Evolutionary conservation across 2,113 vertebrate genomes (phyloP), one percentile per base, ranked within the genome.

Genomic region (Cololabis saira): DNA sequence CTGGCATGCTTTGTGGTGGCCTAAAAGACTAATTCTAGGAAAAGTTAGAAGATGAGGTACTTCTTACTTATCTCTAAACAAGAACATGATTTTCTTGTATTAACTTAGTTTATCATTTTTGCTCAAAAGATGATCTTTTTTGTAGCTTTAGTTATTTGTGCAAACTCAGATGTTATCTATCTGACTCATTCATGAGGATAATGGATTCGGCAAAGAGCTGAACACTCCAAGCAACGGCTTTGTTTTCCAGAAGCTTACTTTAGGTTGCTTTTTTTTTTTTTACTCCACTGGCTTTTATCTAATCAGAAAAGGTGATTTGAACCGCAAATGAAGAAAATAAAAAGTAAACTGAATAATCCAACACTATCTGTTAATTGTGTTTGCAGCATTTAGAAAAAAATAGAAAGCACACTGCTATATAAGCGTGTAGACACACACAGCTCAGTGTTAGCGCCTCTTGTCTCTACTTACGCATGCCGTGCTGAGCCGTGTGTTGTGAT

Each of bases 401-500:
- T 1, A 22, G 12, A 61, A 58, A 56, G 41, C 21, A 12, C 48
- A 11, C 13, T 9, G 33, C 33, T 37, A 37, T 5, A 27, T 37
- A 37, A 37, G 33, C 33, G 10, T 37, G 33, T 11, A 12, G 12
- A 40, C 5, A 16, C 42, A 22, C 58, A 52, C 15, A 55, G 55
- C 59, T 71, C 52, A 82, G 67, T 11, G 18, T 79, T 64, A 76
- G 76, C 72, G 85, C 74, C 68, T 64, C 41, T 73, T 78, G 58
- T 67, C 72, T 47, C 21, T 43, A 42, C 48, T 73, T 72, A 47
- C 48, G 76, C 74, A 66, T 89, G 87, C 68, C 65, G 77, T 88
- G 87, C 75, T 55, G 16, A 70, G 71, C 64, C 1, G 64, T 72
- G 84, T 87, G 85, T 89, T 83, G 55, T 87, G 83, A 82, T 84